Evolutionary conservation across 2,113 vertebrate genomes (phyloP).

Genomic region (Onychorhynchus coronatus): DNA sequence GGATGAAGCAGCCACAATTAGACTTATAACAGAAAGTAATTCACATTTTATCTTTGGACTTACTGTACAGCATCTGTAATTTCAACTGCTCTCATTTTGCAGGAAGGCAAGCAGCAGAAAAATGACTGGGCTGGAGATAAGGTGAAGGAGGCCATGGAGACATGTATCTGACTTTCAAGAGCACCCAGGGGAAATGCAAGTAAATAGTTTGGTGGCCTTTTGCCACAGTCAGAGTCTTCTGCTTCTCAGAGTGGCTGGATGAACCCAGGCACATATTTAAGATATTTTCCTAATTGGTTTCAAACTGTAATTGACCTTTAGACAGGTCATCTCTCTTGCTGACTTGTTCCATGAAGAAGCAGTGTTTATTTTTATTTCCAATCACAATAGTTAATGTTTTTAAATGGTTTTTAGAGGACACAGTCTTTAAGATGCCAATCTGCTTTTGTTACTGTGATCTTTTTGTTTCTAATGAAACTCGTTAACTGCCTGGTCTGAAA

Average conservation of each 20-base stretch:
- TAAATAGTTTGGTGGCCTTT: background rate
- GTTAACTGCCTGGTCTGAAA: background rate
- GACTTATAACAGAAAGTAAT: background rate
- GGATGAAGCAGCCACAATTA: background rate
- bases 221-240: background rate
- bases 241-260: background rate
- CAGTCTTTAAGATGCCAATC: background rate
- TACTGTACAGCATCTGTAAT: background rate
- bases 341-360: background rate
- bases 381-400: background rate
- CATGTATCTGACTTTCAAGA: background rate
- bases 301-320: background rate
- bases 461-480: background rate
- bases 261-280: background rate
- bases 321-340: background rate
- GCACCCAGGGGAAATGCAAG: background rate
- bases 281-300: background rate
- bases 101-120: background rate
- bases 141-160: background rate
- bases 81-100: background rate
- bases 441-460: background rate
- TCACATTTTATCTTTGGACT: background rate
- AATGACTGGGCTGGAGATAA: background rate
- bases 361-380: background rate
- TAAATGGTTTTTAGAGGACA: conserved; percentile 7